Conservation (phyloP, 2,888 invertebrate genomes). For the Blomia tropicalis region DNA sequence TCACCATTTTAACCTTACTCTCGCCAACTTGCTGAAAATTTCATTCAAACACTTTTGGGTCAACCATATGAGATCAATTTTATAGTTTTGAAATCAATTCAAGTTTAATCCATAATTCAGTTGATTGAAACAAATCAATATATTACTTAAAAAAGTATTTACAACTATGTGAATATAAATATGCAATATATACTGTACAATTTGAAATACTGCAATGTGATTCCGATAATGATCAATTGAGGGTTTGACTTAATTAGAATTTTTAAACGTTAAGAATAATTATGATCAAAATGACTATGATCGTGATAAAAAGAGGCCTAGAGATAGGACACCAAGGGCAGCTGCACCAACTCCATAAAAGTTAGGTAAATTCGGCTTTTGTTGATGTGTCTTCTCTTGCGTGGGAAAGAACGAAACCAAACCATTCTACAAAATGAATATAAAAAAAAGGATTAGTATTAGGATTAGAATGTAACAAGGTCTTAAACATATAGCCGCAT, state of each 20-base stretch:
- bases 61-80: too few species aligned
- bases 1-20: too few species aligned
- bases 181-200: neutral
- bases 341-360: conserved; percentile 10
- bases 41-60: too few species aligned
- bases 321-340: conserved; percentile 19
- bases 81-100: too few species aligned
- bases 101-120: too few species aligned
- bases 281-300: neutral
- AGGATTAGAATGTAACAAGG: neutral
- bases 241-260: too few species aligned
- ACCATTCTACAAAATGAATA: neutral
- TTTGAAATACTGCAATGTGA: neutral
- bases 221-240: too few species aligned
- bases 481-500: neutral
- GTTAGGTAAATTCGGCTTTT: neutral
- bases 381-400: neutral
- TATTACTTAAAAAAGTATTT: neutral
- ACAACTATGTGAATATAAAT: neutral
- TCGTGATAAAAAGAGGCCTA: conserved; percentile 15
- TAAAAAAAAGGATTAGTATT: neutral
- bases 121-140: too few species aligned
- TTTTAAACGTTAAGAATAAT: neutral
- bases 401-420: neutral
- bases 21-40: too few species aligned